A percentile compares a stretch with the other conserved stretches of the same genome.
Evolutionary conservation across 2,888 invertebrate genomes (phyloP).

Genomic region (Hirtodrosophila duncani): DNA sequence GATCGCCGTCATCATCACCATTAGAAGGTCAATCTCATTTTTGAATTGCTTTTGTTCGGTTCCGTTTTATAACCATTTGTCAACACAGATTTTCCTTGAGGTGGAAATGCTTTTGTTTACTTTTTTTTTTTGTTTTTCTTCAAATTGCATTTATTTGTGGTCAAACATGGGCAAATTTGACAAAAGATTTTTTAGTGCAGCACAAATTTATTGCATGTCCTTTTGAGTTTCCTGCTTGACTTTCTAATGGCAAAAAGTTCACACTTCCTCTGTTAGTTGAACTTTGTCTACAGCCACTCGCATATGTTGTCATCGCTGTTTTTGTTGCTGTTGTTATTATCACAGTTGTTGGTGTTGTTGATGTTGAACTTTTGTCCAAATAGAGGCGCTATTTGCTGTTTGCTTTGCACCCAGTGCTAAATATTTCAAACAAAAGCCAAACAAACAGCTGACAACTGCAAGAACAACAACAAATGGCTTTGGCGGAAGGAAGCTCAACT

Average conservation of each 20-base stretch:
- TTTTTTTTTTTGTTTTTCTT: constrained; percentile 34
- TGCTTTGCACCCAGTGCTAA: constrained; percentile 50
- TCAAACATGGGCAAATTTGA: constrained; percentile 52
- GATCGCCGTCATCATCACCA: too few relatives aligned
- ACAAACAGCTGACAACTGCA: constrained; percentile 61
- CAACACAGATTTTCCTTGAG: not conserved
- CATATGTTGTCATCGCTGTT: constrained; percentile 33
- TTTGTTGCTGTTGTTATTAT: constrained; percentile 1
- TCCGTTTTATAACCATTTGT: too few relatives aligned
- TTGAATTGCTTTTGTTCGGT: too few relatives aligned
- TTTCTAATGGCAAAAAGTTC: constrained; percentile 66
- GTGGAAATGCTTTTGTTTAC: too few relatives aligned
- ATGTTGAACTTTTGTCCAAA: constrained; percentile 64
- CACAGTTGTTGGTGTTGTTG: constrained; percentile 26
- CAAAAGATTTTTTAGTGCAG: constrained; percentile 48
- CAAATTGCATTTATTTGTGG: constrained; percentile 55
- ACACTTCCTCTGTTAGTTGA: constrained; percentile 64
- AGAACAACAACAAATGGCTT: constrained; percentile 50
- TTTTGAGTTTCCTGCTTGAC: constrained; percentile 3
- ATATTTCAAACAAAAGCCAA: constrained; percentile 67
- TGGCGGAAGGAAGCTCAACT: constrained; percentile 66
- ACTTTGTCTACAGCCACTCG: constrained; percentile 46
- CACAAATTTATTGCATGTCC: constrained; percentile 57
- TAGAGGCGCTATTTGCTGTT: constrained; percentile 47
- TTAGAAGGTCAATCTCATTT: too few relatives aligned